Evolutionary conservation across 2,797 vertebrate genomes (phyloP), one percentile per base, ranked within the genome.

Genomic region (Serranus cabrilla): DNA sequence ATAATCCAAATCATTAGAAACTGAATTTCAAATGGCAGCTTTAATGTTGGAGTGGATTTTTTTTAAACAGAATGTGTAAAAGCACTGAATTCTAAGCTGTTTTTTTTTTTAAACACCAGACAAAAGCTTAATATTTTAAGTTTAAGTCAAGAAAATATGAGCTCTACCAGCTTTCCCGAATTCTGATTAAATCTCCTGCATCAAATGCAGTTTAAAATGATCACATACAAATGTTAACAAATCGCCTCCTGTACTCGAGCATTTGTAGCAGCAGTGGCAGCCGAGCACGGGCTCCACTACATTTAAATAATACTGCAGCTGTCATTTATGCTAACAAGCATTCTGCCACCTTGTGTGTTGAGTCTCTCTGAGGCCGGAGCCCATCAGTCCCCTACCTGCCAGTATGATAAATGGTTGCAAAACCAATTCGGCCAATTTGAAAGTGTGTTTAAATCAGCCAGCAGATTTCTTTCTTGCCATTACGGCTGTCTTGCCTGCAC

Each of bases 271-370:
- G 27, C 65, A 64, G 74, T 17, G 23, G 70, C 71, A 82, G 79
- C 71, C 12, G n/a, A 87, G 63, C 59, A 25, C 51, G 21, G 63
- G 51, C 83, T 82, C 49, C 18, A 47, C 77, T 68, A 49, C 68
- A 85, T 89, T 89, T 77, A 76, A 90, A 91, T 87, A 80, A 87
- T 77, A 84, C 60, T 73, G 70, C 84, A 82, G 84, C 84, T 90
- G 88, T 89, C 86, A 85, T 84, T 91, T 86, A 87, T 90, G 82
- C 60, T 88, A 88, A 89, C 76, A 75, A 84, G 85, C 69, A 58
- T 89, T 86, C 87, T 80, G 71, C 63, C 84, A 83, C 83, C 86
- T 81, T 71, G 74, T 72, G 71, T 61, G 76, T 56, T 0, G 83
- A 87, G 64, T 72, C 83, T 62, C 56, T 84, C 76, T 69, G 82